Evolutionary conservation across 2,797 vertebrate genomes (phyloP), one percentile per base, ranked within the genome.

Genomic region (Anas bahamensis): DNA sequence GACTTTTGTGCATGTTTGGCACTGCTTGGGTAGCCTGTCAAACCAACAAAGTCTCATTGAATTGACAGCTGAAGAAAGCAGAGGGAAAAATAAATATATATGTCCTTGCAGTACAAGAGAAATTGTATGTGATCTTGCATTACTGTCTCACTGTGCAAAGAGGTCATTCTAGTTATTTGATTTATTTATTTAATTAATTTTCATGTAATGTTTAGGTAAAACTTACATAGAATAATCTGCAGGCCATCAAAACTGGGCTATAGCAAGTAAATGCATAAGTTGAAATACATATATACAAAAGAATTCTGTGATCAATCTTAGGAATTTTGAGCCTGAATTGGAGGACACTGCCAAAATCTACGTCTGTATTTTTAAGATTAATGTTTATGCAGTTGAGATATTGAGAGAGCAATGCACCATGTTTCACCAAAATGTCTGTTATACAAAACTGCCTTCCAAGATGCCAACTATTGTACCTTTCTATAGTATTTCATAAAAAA

Each of bases 1-100:
- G 84, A 83, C 59, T 90, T 83, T 72, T n/a, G 59, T 70, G 59
- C 44, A 24, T 72, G 70, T 80, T 95, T 94, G 94, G 86, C 84
- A 94, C 4, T 69, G 39, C 31, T 88, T 70, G 76, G 53, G 31
- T 87, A 93, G 70, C 35, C 63, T 93, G 84, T 95, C 92, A 92
- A 89, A 83, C 35, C 79, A 83, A 39, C 48, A 63, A 85, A 48
- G 42, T 52, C 86, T 89, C 52, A 52, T 6, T 65, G 84, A 78
- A 70, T 13, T 86, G 66, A 78, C 61, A 86, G 59, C 5, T 89
- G 63, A 85, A 90, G 46, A 61, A 59, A 75, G 17, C 17, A 63
- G 9, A 35, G 9, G 70, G 48, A 83, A 68, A 83, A 61, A 89
- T 1, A 69, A 26, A 61, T 17, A 33, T 12, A 3, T 24, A 17